Evolutionary conservation across 2,797 vertebrate species (phyloP).

Genomic region (Dendrocincla fuliginosa): DNA sequence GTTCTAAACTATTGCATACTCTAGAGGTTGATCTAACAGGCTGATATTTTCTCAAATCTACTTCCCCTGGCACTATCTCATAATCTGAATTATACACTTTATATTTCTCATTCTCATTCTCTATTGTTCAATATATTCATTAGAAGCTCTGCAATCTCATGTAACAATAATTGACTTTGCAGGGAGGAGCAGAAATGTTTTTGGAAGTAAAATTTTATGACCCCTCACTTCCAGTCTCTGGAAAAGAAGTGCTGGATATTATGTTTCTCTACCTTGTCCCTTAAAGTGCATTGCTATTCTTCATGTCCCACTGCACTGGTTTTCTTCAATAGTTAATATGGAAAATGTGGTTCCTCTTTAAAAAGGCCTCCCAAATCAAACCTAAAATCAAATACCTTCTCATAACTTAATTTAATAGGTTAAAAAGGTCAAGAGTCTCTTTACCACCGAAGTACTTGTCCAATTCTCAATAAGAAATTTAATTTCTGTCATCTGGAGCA

Average conservation of each 20-base stretch:
- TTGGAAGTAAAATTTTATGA: not conserved
- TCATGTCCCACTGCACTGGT: not conserved
- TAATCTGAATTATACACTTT: not conserved
- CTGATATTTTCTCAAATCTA: not conserved
- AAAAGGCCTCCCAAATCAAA: not conserved
- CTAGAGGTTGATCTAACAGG: not conserved
- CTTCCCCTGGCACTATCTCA: not conserved
- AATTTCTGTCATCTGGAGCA: not conserved
- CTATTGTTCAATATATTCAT: not conserved
- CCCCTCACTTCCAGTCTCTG: not conserved
- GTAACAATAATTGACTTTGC: not conserved
- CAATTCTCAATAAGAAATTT: not conserved
- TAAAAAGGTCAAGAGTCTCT: constrained; percentile 3
- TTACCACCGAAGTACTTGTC: not conserved
- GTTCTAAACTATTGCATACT: not conserved
- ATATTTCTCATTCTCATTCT: not conserved
- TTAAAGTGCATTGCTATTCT: not conserved
- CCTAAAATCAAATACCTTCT: not conserved
- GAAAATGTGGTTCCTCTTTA: not conserved
- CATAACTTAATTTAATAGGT: not conserved
- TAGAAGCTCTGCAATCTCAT: not conserved
- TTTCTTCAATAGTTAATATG: not conserved
- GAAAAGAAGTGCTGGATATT: not conserved
- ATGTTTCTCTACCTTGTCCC: not conserved
- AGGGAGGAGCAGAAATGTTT: not conserved